phyloP scores from a whole-genome alignment of 2,888 invertebrate genomes.

The Cantharis rufa region DNA sequence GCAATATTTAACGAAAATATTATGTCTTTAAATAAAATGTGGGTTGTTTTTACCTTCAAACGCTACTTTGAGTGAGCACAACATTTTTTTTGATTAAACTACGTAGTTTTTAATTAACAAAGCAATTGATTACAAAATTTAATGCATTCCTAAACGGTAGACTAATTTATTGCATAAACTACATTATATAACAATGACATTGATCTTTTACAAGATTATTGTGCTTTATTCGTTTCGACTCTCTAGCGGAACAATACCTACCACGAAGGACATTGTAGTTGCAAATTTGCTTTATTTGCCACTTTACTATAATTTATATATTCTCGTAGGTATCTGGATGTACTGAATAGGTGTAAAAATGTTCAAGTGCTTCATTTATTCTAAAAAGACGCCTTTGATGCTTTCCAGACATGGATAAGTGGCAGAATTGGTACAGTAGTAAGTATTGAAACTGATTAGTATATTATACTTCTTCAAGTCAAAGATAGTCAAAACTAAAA shows the following conservation, averaged over 20 bases:
- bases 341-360: neutral
- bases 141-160: neutral
- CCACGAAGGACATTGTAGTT: neutral
- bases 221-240: neutral
- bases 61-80: neutral
- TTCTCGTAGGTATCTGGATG: neutral
- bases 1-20: neutral
- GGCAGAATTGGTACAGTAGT: no score
- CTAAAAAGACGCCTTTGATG: neutral
- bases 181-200: neutral
- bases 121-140: neutral
- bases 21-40: neutral
- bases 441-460: no score
- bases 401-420: no score
- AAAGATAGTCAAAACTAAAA: no score
- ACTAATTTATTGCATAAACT: neutral
- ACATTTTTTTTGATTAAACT: neutral
- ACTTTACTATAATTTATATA: neutral
- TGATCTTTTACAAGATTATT: neutral
- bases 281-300: neutral
- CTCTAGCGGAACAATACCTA: neutral
- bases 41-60: neutral
- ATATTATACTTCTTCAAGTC: no score
- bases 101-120: neutral
- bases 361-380: neutral